Evolutionary conservation across 2,797 vertebrate species (phyloP), one percentile per base, ranked within the genome.

Genomic region (Chiroxiphia lanceolata): DNA sequence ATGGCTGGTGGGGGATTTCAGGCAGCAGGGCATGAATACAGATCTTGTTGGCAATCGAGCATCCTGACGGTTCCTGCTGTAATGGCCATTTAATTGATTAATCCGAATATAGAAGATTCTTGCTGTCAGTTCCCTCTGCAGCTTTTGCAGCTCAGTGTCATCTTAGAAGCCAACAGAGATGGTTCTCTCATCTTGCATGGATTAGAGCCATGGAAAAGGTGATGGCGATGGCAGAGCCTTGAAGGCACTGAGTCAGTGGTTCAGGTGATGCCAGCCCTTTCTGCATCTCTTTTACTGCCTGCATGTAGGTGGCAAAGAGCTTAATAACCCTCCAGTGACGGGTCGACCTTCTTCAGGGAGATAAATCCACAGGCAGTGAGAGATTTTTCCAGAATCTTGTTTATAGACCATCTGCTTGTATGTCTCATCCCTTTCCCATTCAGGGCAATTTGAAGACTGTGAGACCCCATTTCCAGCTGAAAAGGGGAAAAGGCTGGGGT

Each of bases 31-130:
- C 83, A 16, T 27, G 94, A 85, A 78, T 42, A 75, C 72, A 9
- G 59, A 45, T 72, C 53, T 74, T 48, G 59, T 76, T 80, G 83
- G 89, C 72, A 36, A 15, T 86, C 11, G 12, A 53, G 36, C 68
- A 71, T 45, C 31, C 20, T 7, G 69, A 27, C 0, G 0, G 75
- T 92, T 94, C 68, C 91, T 83, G 38, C 53, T 40, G 5, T 90
- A 77, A 67, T 51, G 78, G 82, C 70, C 78, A 86, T 83, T 78
- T 87, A 79, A 65, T 64, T 69, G 89, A 93, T 94, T 44, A 42
- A 77, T 72, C 45, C 82, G 51, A 34, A 82, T 71, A 26, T 8
- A 54, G 91, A 83, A 94, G 77, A 68, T 63, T 82, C 22, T 36
- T 38, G 65, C 67, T 57, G 57, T 16, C 51, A 13, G 45, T 74